phyloP scores from a whole-genome alignment of 1,140 invertebrate species.

The Uloborus diversus region DNA sequence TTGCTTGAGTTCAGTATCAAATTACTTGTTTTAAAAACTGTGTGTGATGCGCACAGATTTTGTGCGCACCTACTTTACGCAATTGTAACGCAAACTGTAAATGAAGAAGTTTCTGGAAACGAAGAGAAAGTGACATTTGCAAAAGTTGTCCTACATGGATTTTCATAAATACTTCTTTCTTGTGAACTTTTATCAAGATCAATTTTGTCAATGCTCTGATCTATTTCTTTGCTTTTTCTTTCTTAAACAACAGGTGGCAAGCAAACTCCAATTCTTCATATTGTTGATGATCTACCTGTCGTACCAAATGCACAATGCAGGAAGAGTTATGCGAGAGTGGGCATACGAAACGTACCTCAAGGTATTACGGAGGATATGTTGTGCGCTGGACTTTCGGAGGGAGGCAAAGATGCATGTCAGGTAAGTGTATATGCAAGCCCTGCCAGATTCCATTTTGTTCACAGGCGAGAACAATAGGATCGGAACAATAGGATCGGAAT shows the following conservation, averaged over 20 bases:
- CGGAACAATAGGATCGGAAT: too few species aligned
- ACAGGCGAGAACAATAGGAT: too few species aligned
- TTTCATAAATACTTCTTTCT: neutral
- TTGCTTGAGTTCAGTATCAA: too few species aligned
- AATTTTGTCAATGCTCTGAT: neutral
- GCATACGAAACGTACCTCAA: neutral
- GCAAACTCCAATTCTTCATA: neutral
- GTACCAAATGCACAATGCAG: slow-evolving; percentile 77
- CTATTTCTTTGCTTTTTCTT: neutral
- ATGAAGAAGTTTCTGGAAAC: too few species aligned
- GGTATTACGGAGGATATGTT: slow-evolving; percentile 57
- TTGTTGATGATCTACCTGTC: slow-evolving; percentile 66
- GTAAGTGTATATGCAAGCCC: slow-evolving; percentile 59
- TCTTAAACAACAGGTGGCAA: neutral
- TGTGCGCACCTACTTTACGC: too few species aligned
- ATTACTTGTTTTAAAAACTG: too few species aligned
- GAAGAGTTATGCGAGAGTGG: slow-evolving; percentile 76
- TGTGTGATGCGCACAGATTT: too few species aligned
- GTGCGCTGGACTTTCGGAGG: slow-evolving; percentile 63
- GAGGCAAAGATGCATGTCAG: slow-evolving; percentile 65
- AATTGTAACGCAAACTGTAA: too few species aligned
- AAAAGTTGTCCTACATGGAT: neutral
- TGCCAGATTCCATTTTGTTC: too few species aligned
- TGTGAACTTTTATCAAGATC: neutral
- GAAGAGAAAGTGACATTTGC: too few species aligned